phyloP scores from a whole-genome alignment of 2,888 invertebrate genomes.

The Dendrolimus pini region DNA sequence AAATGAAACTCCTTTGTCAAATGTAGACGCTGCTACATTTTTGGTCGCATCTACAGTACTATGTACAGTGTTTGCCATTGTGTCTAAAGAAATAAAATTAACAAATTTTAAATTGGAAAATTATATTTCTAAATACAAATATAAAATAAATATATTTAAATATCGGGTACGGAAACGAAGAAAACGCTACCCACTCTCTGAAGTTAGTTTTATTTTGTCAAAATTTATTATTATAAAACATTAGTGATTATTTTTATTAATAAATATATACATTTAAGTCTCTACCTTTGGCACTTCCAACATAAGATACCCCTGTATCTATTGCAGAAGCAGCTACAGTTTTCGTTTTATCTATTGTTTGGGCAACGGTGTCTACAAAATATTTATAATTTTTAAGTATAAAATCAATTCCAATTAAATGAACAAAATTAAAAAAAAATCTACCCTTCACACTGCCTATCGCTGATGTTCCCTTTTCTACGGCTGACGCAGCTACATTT shows the following conservation, averaged over 20 bases:
- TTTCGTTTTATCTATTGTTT: conserved; percentile 19
- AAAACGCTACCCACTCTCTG: too few species aligned
- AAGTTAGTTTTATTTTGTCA: too few species aligned
- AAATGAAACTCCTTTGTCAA: conserved; percentile 37
- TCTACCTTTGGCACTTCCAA: conserved; percentile 18
- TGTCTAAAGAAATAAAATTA: conserved; percentile 26
- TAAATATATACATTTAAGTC: neutral
- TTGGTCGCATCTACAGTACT: conserved; percentile 42
- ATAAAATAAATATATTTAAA: too few species aligned
- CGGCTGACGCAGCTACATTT: conserved; percentile 31
- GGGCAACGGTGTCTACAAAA: conserved; percentile 14
- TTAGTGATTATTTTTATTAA: neutral
- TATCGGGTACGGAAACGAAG: too few species aligned
- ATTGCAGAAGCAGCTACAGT: conserved; percentile 14
- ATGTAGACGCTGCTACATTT: conserved; percentile 34
- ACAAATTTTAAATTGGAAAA: neutral
- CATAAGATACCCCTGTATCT: conserved; percentile 12
- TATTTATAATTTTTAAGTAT: neutral
- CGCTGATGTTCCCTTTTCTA: conserved; percentile 31
- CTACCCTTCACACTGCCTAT: conserved; percentile 33
- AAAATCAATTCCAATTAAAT: neutral
- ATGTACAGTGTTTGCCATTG: conserved; percentile 33
- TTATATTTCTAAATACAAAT: too few species aligned
- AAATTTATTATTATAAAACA: too few species aligned
- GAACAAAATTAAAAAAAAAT: conserved; percentile 1